phyloP scores from a whole-genome alignment of 2,888 invertebrate species.

The Spodoptera littoralis region DNA sequence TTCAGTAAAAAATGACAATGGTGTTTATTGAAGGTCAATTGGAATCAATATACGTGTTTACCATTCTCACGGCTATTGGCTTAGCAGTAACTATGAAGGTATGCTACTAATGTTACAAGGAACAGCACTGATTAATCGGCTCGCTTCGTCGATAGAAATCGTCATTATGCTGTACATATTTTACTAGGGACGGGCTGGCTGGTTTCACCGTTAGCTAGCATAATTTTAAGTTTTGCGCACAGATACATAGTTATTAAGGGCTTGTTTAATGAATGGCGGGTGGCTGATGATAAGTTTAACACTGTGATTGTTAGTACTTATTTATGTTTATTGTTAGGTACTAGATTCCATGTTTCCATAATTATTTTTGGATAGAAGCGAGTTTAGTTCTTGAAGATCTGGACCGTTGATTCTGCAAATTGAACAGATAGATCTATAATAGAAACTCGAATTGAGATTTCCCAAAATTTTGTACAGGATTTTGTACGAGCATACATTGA shows the following conservation, averaged over 20 bases:
- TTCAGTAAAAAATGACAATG: too few relatives aligned
- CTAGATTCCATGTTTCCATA: too few relatives aligned
- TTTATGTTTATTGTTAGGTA: too few relatives aligned
- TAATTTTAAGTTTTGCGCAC: slow-evolving; percentile 46
- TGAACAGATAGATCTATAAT: too few relatives aligned
- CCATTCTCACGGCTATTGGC: slow-evolving; percentile 37
- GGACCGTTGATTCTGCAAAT: too few relatives aligned
- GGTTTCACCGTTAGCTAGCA: slow-evolving; percentile 54
- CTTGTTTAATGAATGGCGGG: slow-evolving; percentile 21
- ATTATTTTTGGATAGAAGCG: too few relatives aligned
- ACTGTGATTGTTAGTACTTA: too few relatives aligned
- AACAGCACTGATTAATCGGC: slow-evolving; percentile 51
- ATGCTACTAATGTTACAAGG: slow-evolving; percentile 38
- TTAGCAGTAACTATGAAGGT: slow-evolving; percentile 24
- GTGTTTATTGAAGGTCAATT: not conserved
- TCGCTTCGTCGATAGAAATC: slow-evolving; percentile 57
- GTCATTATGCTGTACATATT: slow-evolving; percentile 59
- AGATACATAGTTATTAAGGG: slow-evolving; percentile 25
- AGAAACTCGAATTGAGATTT: too few relatives aligned
- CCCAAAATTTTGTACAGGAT: too few relatives aligned
- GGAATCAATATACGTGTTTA: slow-evolving; percentile 33
- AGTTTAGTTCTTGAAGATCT: too few relatives aligned
- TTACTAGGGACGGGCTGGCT: slow-evolving; percentile 48
- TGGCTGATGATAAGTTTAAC: slow-evolving; percentile 8
- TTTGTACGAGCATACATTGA: too few relatives aligned